Conservation (phyloP, 2,113 vertebrate genomes). For the Ceyx melanurus region DNA sequence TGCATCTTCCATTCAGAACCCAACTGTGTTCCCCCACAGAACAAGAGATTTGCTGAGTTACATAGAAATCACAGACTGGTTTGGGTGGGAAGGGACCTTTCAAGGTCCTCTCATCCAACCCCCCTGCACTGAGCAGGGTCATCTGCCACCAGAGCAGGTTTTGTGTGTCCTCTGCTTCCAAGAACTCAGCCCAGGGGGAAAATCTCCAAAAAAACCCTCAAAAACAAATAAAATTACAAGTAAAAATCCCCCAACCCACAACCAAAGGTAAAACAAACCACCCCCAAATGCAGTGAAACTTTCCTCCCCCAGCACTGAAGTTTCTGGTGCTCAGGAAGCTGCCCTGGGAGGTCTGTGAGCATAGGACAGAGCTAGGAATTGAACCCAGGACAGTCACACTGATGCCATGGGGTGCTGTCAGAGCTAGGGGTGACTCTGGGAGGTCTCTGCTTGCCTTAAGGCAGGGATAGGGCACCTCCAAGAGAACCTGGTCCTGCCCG, state of each 20-base stretch:
- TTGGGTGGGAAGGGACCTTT: neutral
- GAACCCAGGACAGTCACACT: neutral
- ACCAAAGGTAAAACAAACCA: neutral
- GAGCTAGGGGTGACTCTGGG: neutral
- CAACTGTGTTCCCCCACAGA: fast-evolving
- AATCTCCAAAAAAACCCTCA: neutral
- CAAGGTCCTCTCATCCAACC: neutral
- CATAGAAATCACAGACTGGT: neutral
- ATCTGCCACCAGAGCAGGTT: neutral
- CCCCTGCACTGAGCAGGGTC: neutral
- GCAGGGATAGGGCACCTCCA: neutral
- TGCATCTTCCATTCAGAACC: neutral
- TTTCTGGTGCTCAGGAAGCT: neutral
- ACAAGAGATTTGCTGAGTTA: neutral
- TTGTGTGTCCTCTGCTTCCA: neutral
- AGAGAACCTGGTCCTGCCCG: neutral
- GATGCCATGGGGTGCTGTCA: neutral
- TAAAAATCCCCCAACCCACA: no score
- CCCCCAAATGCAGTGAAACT: neutral
- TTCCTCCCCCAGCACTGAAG: neutral
- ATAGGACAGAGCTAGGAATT: fast-evolving
- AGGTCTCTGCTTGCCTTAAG: neutral
- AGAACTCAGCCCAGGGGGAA: neutral
- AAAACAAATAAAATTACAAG: neutral
- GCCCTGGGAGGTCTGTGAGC: neutral